Evolutionary conservation across 2,888 invertebrate species (phyloP).

Genomic region (Drosophila kuntzei): DNA sequence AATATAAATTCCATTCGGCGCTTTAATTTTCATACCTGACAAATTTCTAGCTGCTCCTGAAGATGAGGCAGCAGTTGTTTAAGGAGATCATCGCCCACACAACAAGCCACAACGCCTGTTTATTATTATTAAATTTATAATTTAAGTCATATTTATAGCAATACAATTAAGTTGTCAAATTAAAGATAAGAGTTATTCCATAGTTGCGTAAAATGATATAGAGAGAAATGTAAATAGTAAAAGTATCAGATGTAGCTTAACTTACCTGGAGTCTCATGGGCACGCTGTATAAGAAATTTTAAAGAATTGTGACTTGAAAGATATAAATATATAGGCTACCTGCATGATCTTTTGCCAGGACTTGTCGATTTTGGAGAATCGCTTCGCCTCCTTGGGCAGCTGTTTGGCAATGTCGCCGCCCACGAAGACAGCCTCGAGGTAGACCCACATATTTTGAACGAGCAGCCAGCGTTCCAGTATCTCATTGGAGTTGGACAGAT

Average conservation of each 20-base stretch:
- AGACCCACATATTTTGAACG: slow-evolving; percentile 99
- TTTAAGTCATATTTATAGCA: not conserved
- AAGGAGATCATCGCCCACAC: slow-evolving; percentile 97
- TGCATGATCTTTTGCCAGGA: slow-evolving; percentile 99
- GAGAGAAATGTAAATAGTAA: not conserved
- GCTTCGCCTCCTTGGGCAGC: slow-evolving; percentile 96
- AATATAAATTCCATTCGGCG: not conserved
- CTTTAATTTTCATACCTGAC: slow-evolving; percentile 87
- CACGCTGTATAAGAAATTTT: slow-evolving; percentile 92
- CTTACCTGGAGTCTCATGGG: slow-evolving; percentile 96
- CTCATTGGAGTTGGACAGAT: slow-evolving; percentile 97
- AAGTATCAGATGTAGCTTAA: not conserved
- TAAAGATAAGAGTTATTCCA: not conserved
- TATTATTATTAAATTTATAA: slow-evolving; percentile 4
- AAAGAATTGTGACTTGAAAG: slow-evolving; percentile 11
- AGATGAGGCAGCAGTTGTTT: slow-evolving; percentile 96
- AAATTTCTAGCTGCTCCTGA: slow-evolving; percentile 97
- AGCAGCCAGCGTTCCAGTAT: slow-evolving; percentile 97
- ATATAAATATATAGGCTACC: slow-evolving; percentile 14
- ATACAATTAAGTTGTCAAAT: not conserved
- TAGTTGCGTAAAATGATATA: not conserved
- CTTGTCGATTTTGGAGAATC: slow-evolving; percentile 98
- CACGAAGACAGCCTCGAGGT: slow-evolving; percentile 98
- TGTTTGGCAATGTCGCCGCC: slow-evolving; percentile 99
- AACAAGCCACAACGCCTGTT: slow-evolving; percentile 93